These are phyloP conservation scores for Eilema griseolum DNA, from an alignment of 2,888 invertebrate genomes.

Conservation along the genomic window DNA sequence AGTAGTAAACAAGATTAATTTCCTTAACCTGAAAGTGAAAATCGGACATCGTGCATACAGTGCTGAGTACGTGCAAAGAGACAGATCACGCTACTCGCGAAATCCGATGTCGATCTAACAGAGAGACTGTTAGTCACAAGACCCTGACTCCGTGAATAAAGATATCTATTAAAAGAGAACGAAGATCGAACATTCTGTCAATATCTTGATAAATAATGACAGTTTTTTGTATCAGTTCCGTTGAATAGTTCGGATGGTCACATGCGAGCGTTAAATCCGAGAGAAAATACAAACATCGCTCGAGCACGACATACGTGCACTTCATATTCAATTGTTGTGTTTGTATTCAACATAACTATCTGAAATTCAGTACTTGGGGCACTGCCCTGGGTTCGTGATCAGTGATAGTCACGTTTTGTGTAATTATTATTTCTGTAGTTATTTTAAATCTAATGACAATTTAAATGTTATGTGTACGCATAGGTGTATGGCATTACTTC, in stretches of 20 bases:
- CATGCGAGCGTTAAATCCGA: slow-evolving; percentile 74
- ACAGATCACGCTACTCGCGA: slow-evolving; percentile 62
- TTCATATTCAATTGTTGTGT: slow-evolving; percentile 46
- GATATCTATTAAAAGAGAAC: slow-evolving; percentile 62
- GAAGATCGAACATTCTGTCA: slow-evolving; percentile 69
- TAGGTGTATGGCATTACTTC: slow-evolving; percentile 13
- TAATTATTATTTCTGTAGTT: slow-evolving; percentile 36
- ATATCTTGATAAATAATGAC: slow-evolving; percentile 78
- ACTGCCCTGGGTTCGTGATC: slow-evolving; percentile 38
- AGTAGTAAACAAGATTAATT: slow-evolving; percentile 30
- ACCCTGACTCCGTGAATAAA: slow-evolving; percentile 59
- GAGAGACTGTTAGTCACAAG: slow-evolving; percentile 59
- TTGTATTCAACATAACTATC: slow-evolving; percentile 48
- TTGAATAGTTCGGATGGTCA: slow-evolving; percentile 80
- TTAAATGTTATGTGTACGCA: slow-evolving; percentile 23
- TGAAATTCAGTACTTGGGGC: slow-evolving; percentile 45
- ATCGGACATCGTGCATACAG: slow-evolving; percentile 63
- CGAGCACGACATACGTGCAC: slow-evolving; percentile 60
- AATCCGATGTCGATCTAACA: slow-evolving; percentile 52
- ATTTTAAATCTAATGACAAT: slow-evolving; percentile 31
- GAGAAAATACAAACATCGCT: slow-evolving; percentile 73
- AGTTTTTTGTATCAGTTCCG: slow-evolving; percentile 82
- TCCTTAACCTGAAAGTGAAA: slow-evolving; percentile 78
- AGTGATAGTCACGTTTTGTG: slow-evolving; percentile 39
- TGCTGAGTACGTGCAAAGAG: slow-evolving; percentile 54